phyloP scores from a whole-genome alignment of 2,113 vertebrate species.

The Caretta caretta region DNA sequence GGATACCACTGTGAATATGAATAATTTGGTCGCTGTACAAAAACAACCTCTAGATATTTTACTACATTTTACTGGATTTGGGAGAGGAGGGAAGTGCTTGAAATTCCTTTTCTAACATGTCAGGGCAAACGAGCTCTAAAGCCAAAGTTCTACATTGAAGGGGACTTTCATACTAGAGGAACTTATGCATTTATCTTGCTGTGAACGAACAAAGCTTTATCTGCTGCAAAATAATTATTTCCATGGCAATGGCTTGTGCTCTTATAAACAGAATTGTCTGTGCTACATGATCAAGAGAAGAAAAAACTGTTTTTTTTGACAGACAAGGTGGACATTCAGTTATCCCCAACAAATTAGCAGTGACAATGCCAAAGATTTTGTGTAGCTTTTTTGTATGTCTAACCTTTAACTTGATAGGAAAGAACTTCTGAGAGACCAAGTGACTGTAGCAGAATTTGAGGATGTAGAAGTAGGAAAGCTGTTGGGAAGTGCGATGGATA shows the following conservation, averaged over 20 bases:
- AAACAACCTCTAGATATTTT: background rate
- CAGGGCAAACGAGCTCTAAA: background rate
- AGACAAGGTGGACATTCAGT: background rate
- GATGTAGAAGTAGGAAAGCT: background rate
- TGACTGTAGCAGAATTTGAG: background rate
- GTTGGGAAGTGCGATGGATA: background rate
- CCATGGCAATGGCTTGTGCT: background rate
- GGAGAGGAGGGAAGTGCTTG: background rate
- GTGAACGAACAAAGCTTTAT: background rate
- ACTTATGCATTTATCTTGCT: background rate
- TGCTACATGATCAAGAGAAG: background rate
- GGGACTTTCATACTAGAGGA: background rate
- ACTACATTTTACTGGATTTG: background rate
- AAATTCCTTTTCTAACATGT: background rate
- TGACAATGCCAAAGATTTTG: background rate
- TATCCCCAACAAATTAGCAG: background rate
- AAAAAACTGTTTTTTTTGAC: background rate
- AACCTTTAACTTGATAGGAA: background rate
- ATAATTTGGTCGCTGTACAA: background rate
- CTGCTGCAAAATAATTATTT: conserved; percentile 13
- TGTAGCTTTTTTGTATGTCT: background rate
- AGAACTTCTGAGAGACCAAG: background rate
- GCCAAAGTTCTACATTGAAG: background rate
- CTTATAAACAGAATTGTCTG: background rate
- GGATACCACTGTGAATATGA: background rate